phyloP scores from a whole-genome alignment of 2,888 invertebrate species.

The Cephus nigrinus region DNA sequence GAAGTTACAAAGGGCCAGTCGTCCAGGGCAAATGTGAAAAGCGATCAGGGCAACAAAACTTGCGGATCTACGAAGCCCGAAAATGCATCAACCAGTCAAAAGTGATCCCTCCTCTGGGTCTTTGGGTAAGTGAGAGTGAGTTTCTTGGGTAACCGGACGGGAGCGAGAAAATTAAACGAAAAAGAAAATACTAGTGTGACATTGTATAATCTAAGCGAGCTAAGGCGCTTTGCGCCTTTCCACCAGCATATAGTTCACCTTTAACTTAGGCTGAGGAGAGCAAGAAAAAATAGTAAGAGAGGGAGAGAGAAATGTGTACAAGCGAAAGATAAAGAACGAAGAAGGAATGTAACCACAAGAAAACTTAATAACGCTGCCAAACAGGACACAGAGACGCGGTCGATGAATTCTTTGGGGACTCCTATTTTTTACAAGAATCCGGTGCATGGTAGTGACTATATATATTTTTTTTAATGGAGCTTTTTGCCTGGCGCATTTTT shows the following conservation, averaged over 20 bases:
- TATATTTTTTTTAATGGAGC: background rate
- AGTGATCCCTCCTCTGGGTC: conserved; percentile 25
- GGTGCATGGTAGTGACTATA: background rate
- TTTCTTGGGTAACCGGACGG: background rate
- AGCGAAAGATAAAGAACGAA: conserved; percentile 5
- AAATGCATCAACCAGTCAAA: conserved; percentile 13
- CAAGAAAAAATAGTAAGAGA: background rate
- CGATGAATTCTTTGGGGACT: background rate
- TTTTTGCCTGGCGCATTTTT: background rate
- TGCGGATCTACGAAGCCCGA: conserved; percentile 15
- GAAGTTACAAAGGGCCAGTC: conserved; percentile 35
- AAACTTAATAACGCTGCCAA: background rate
- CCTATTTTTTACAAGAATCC: background rate
- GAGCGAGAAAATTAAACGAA: background rate
- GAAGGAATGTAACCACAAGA: background rate
- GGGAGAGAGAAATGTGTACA: background rate
- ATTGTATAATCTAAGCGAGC: background rate
- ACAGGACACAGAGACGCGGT: background rate
- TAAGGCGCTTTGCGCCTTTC: background rate
- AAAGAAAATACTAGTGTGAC: background rate
- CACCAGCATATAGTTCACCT: background rate
- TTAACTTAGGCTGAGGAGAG: background rate
- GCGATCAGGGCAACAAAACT: conserved; percentile 16
- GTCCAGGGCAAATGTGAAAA: background rate
- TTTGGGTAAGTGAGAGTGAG: conserved; percentile 25